phyloP scores from a whole-genome alignment of 2,797 vertebrate species.

The Adrianichthys oophorus region DNA sequence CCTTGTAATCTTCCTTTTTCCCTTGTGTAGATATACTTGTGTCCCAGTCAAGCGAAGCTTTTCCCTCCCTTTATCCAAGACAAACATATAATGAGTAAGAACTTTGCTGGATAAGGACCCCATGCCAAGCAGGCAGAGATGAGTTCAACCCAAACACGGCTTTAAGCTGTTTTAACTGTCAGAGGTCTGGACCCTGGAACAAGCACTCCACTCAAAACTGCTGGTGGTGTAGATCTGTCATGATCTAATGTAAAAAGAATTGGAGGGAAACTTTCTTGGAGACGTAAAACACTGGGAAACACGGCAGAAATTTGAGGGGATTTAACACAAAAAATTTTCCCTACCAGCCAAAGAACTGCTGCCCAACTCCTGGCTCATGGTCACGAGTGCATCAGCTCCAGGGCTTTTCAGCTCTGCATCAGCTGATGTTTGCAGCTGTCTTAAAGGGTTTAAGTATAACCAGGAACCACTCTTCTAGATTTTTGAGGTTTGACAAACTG shows the following conservation, averaged over 20 bases:
- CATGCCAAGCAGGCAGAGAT: conserved; percentile 62
- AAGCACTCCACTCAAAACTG: conserved; percentile 31
- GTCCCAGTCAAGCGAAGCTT: conserved; percentile 49
- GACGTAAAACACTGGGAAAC: not conserved
- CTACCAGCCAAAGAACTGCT: not conserved
- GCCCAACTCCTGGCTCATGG: conserved; percentile 23
- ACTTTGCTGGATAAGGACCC: conserved; percentile 64
- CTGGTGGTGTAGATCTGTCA: conserved; percentile 23
- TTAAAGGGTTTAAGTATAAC: conserved; percentile 30
- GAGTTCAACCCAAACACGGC: conserved; percentile 42
- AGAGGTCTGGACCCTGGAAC: conserved; percentile 52
- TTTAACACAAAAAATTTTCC: conserved; percentile 1
- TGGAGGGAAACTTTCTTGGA: conserved; percentile 9
- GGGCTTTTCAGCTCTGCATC: conserved; percentile 32
- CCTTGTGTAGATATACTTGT: conserved; percentile 44
- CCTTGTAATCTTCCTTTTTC: conserved; percentile 40
- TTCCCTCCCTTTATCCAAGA: conserved; percentile 72
- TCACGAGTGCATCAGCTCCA: conserved; percentile 46
- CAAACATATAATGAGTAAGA: conserved; percentile 76
- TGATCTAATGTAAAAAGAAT: conserved; percentile 24
- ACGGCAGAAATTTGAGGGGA: not conserved
- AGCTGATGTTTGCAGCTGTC: conserved; percentile 44
- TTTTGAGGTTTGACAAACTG: conserved; percentile 27
- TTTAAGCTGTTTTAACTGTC: conserved; percentile 51
- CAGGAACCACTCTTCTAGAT: conserved; percentile 10